Evolutionary conservation across 2,888 invertebrate genomes (phyloP), one percentile per base, ranked within the genome.

Genomic region (Trachelus iudaicus): DNA sequence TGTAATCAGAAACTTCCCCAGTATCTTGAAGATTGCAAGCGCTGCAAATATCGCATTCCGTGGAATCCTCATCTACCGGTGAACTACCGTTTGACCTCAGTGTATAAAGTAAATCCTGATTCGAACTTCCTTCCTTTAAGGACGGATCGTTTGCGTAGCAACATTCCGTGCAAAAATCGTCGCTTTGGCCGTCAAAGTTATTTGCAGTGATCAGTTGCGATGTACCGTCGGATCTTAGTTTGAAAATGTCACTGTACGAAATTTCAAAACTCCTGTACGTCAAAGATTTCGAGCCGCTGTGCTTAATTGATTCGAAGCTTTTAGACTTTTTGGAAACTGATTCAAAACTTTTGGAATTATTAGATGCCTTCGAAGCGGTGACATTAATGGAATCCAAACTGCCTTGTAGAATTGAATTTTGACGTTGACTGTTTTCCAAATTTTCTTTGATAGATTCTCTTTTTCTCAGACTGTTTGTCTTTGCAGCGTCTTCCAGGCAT

Each of bases 21-120:
- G 87, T 85, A 6, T 85, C 88, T 13, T 86, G 87, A 0, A 90
- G 71, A 76, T 91, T 89, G 82, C 87, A 89, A 56, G 90, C 88
- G 68, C 89, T 89, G 79, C 91, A 91, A 30, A 91, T 90, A 76
- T 91, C 90, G 82, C 91, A 91, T 75, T 90, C 90, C 3, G 90
- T 89, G 0, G 90, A 90, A 30, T 91, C 91, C 33, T 89, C 89
- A n/a, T 89, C 89, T 11, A 80, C 85, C 0, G 90, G 86, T 0
- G 91, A 90, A 40, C 91, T 91, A 35, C 88, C 88, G 69, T 85
- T 87, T 1, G 90, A 90, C 2, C 86, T 82, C 0, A 90, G 76
- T 0, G 89, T 89, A 69, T 89, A 90, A 75, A 89, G 89, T 15
- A 86, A 88, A 34, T 90, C 90, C 12, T 84, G 83, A 40, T 81